phyloP scores from a whole-genome alignment of 2,113 vertebrate species.

The Chinchilla lanigera region DNA sequence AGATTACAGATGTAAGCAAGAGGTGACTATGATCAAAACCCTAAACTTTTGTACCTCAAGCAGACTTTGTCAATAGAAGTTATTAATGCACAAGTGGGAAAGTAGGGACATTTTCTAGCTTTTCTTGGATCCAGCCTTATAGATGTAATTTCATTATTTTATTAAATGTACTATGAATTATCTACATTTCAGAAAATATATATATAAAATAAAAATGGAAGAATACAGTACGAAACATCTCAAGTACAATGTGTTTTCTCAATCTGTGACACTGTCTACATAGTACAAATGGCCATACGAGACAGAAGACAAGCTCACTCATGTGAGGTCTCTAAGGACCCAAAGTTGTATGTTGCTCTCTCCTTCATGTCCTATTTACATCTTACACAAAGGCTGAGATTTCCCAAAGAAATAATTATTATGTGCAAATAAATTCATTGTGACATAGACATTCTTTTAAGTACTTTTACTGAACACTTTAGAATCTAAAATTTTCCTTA shows the following conservation, averaged over 20 bases:
- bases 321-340: not conserved
- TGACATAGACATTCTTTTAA: not conserved
- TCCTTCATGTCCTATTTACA: constrained; percentile 14
- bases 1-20: constrained; percentile 24
- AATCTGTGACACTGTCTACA: not conserved
- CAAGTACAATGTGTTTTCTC: not conserved
- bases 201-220: constrained; percentile 14
- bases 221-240: not conserved
- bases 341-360: not conserved
- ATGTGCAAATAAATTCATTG: constrained; percentile 35
- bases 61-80: not conserved
- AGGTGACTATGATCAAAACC: not conserved
- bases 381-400: constrained; percentile 31
- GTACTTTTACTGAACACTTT: not conserved
- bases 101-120: constrained; percentile 21
- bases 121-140: not conserved
- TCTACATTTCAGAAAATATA: constrained; percentile 35
- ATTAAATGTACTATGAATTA: constrained; percentile 2
- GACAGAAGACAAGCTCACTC: not conserved
- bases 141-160: constrained; percentile 48
- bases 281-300: not conserved
- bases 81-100: not conserved
- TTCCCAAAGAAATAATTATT: constrained; percentile 49
- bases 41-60: not conserved
- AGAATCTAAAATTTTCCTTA: constrained; percentile 51